Conservation (phyloP, 2,888 invertebrate species). For the Lingula anatina region DNA sequence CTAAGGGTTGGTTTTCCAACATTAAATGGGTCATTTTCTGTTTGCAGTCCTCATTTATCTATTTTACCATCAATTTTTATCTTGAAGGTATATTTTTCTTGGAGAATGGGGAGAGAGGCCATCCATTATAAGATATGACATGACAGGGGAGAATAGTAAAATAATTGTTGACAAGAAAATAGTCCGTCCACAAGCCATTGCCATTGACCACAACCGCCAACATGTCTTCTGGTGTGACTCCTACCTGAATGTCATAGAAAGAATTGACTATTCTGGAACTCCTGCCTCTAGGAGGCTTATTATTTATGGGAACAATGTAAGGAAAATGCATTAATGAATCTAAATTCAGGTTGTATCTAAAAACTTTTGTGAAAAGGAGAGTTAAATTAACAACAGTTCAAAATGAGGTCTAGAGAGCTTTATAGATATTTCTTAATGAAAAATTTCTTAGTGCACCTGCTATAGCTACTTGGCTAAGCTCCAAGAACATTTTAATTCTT, state of each 20-base stretch:
- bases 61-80: constrained; percentile 1
- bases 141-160: constrained; percentile 72
- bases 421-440: too few species aligned
- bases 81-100: constrained; percentile 75
- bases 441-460: too few species aligned
- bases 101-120: constrained; percentile 79
- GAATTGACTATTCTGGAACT: constrained; percentile 70
- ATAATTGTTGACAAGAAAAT: constrained; percentile 63
- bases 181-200: constrained; percentile 78
- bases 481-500: too few species aligned
- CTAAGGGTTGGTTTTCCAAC: not conserved
- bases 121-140: constrained; percentile 73
- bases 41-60: not conserved
- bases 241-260: constrained; percentile 57
- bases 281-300: constrained; percentile 47
- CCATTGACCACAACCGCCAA: constrained; percentile 66
- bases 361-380: too few species aligned
- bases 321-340: not conserved
- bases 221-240: constrained; percentile 86
- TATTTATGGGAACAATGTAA: constrained; percentile 15
- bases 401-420: too few species aligned
- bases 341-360: not conserved
- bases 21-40: not conserved
- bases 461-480: too few species aligned
- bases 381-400: too few species aligned